Base-by-base conservation (phyloP, 2,888 invertebrate species). In the Nomada goodeniana region DNA sequence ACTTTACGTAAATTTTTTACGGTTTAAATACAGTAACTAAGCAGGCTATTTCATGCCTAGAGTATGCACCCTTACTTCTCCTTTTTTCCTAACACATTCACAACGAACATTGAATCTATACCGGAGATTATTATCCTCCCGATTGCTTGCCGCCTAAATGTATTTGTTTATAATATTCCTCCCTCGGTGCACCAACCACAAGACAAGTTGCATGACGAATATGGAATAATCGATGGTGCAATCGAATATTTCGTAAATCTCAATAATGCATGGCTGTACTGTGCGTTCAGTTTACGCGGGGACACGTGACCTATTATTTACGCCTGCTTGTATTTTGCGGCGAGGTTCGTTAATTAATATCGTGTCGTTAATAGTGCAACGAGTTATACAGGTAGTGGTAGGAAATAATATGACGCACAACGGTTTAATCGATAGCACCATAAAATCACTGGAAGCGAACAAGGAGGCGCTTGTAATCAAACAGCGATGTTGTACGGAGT, bases 271-370 rank as follows among this genome's bases (percentile, higher is more conserved):
- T 44, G 11, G 9, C 1, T 15, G 15, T 44, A 23, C 23, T 4
- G 4, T n/a, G n/a, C n/a, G 11, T 68, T 53, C 55, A 68, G 68
- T 65, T n/a, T 42, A 18, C 23, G 26, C 60, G 53, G 29, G 55
- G 53, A n/a, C 11, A 23, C n/a, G 18, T 20, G 20, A 76, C 72
- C 42, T 67, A 76, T 82, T 72, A 80, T 60, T 72, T 53, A 29
- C 23, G 11, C 26, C 44, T 55, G 18, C 20, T 72, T 72, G 29
- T 59, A 55, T 13, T 13, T 76, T 72, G 29, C 64, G 61, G 29
- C 59, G n/a, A 76, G 61, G 69, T 81, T 67, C 68, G 68, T 68
- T 82, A 78, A 83, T 83, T 82, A 82, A 83, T 68, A 74, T 47
- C 36, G 26, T 13, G 53, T 60, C 55, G 18, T 77, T 76, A 82